Evolutionary conservation across 2,888 invertebrate genomes (phyloP).

Genomic region (Leptothorax acervorum): DNA sequence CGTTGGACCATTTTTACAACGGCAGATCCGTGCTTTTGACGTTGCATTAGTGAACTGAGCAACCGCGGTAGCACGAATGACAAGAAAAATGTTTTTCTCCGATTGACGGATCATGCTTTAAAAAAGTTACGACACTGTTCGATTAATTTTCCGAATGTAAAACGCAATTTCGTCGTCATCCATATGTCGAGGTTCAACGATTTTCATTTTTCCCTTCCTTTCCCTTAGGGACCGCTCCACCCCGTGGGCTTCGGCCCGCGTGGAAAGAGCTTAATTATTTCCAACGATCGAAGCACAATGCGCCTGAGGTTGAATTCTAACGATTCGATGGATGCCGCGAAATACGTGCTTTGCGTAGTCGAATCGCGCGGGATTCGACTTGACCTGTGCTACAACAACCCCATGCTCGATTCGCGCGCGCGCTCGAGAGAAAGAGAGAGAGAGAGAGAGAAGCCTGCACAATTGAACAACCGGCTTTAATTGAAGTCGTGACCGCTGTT

Average conservation of each 20-base stretch:
- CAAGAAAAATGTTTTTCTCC: neutral
- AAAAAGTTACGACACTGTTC: neutral
- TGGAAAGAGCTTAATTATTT: slow-evolving; percentile 68
- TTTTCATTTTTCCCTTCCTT: neutral
- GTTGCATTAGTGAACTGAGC: neutral
- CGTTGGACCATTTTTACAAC: neutral
- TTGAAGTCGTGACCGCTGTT: slow-evolving; percentile 53
- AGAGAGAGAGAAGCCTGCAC: slow-evolving; percentile 49
- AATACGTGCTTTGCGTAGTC: slow-evolving; percentile 58
- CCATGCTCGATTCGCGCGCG: slow-evolving; percentile 19
- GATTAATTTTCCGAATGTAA: slow-evolving; percentile 50
- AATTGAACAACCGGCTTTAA: slow-evolving; percentile 55
- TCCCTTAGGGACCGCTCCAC: neutral
- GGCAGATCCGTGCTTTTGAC: neutral
- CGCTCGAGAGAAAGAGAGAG: slow-evolving; percentile 15
- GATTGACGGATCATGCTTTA: neutral
- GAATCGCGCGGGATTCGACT: slow-evolving; percentile 35
- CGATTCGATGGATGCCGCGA: slow-evolving; percentile 61
- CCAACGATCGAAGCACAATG: slow-evolving; percentile 57
- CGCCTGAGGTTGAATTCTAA: slow-evolving; percentile 57
- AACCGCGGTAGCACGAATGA: neutral
- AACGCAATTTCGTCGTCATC: neutral
- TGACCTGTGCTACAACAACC: slow-evolving; percentile 1
- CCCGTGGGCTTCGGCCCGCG: neutral
- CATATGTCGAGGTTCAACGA: neutral